A percentile compares a stretch with the other conserved stretches of the same genome.
phyloP scores from a whole-genome alignment of 2,113 vertebrate species.

The Pelodiscus sinensis region DNA sequence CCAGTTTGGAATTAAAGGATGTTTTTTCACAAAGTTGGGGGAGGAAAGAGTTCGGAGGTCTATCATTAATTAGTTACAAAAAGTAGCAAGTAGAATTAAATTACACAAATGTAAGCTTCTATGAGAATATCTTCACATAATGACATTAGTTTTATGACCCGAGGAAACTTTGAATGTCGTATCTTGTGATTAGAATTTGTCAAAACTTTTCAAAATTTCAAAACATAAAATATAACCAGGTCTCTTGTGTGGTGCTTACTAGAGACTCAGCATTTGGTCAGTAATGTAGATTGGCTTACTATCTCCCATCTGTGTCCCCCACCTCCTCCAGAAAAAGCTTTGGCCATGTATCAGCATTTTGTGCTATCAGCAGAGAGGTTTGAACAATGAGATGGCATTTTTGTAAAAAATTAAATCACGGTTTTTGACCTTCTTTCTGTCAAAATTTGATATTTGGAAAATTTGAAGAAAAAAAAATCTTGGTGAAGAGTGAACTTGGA shows the following conservation, averaged over 20 bases:
- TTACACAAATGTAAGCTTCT: neutral
- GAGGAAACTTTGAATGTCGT: neutral
- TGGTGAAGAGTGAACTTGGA: neutral
- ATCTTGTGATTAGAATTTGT: neutral
- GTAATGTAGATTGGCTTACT: neutral
- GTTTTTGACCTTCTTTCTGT: neutral
- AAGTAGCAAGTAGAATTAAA: neutral
- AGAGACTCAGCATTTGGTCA: neutral
- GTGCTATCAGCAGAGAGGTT: neutral
- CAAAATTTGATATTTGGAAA: neutral
- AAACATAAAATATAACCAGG: neutral
- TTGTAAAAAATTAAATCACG: neutral
- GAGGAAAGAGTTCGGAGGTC: fast-evolving
- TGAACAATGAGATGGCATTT: neutral
- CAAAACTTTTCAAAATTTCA: neutral
- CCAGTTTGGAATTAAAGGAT: neutral
- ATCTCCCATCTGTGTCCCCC: neutral
- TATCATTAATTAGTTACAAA: neutral
- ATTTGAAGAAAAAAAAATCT: neutral
- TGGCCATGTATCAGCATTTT: fast-evolving
- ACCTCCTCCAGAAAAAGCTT: neutral
- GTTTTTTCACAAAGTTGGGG: neutral
- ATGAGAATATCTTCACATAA: neutral
- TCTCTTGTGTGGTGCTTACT: neutral
- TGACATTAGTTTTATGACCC: neutral